Percentiles rank a stretch among this genome's conserved stretches.
Conservation (phyloP, 2,888 invertebrate genomes). For the Aphrophora alni region DNA sequence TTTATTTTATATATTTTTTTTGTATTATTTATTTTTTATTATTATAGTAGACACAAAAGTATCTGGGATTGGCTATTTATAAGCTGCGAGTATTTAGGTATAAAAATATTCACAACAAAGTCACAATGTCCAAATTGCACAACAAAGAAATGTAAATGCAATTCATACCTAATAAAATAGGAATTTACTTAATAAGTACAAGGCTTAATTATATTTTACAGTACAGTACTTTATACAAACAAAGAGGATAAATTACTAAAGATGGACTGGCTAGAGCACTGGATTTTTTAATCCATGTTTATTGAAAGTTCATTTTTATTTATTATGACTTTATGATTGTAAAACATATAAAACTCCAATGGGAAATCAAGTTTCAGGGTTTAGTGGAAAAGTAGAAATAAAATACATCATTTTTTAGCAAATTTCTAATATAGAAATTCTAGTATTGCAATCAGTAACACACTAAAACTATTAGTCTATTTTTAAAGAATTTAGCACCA, state of each 20-base stretch:
- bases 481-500: too few species aligned
- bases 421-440: too few species aligned
- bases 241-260: neutral
- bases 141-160: conserved; percentile 5
- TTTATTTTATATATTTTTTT: conserved; percentile 14
- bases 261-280: neutral
- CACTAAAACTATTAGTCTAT: too few species aligned
- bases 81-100: conserved; percentile 43
- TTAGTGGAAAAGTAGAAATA: too few species aligned
- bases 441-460: too few species aligned
- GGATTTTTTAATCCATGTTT: too few species aligned
- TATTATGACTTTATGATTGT: neutral
- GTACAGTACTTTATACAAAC: neutral
- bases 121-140: conserved; percentile 26
- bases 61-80: conserved; percentile 41
- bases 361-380: too few species aligned
- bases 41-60: conserved; percentile 40
- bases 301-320: too few species aligned
- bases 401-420: too few species aligned
- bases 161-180: conserved; percentile 26
- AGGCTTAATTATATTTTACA: conserved; percentile 22
- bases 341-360: neutral
- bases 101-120: conserved; percentile 42
- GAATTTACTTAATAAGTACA: conserved; percentile 39
- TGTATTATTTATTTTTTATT: conserved; percentile 30